These are phyloP conservation scores for Tachystola acroxantha DNA, from an alignment of 2,888 invertebrate genomes.

Conservation along the genomic window DNA sequence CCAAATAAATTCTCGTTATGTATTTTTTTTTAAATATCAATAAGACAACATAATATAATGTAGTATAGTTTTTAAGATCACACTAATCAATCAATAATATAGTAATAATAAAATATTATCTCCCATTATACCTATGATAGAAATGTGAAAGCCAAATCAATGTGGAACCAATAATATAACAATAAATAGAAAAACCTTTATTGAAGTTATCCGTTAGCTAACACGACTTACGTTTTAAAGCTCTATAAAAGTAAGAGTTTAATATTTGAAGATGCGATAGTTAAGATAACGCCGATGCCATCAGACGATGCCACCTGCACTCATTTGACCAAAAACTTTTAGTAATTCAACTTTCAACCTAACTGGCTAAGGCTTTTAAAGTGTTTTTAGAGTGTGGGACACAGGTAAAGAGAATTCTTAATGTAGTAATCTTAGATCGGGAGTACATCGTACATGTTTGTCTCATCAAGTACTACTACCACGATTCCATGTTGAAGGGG, in stretches of 20 bases:
- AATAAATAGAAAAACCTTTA: slow-evolving; percentile 5
- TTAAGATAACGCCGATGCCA: slow-evolving; percentile 62
- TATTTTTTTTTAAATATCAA: too few relatives aligned
- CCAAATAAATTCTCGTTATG: too few relatives aligned
- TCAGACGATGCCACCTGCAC: slow-evolving; percentile 68
- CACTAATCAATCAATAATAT: too few relatives aligned
- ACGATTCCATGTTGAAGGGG: too few relatives aligned
- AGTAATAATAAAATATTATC: too few relatives aligned
- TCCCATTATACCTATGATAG: too few relatives aligned
- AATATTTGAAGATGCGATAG: slow-evolving; percentile 66
- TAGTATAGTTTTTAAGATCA: too few relatives aligned
- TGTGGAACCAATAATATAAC: background rate
- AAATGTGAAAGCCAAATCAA: too few relatives aligned
- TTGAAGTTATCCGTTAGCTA: slow-evolving; percentile 45
- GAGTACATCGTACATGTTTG: too few relatives aligned
- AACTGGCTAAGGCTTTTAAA: slow-evolving; percentile 10
- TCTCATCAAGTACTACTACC: too few relatives aligned
- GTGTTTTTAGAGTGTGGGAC: slow-evolving; percentile 15
- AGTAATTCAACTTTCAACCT: slow-evolving; percentile 19
- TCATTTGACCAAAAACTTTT: slow-evolving; percentile 24
- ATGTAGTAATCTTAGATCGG: slow-evolving; percentile 68
- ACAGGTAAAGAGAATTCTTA: slow-evolving; percentile 51
- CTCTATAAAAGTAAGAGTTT: slow-evolving; percentile 72
- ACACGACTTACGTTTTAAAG: slow-evolving; percentile 65
- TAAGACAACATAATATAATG: too few relatives aligned